Evolutionary conservation across 1,140 invertebrate species (phyloP).

Genomic region (Tetramorium simillimum): DNA sequence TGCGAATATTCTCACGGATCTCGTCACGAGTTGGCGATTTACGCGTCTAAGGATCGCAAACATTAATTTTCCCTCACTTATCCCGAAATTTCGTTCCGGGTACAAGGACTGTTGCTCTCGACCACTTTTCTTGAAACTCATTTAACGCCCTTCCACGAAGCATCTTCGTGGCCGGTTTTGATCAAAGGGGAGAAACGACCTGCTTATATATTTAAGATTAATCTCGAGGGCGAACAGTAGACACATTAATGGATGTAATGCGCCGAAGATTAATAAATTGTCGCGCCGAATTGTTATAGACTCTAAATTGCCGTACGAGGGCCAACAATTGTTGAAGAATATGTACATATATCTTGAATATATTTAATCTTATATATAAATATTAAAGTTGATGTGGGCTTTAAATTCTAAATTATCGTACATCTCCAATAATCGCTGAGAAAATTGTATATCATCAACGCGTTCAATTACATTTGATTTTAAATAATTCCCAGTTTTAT

Average conservation of each 20-base stretch:
- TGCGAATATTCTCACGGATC: not conserved
- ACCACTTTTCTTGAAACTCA: slow-evolving; percentile 15
- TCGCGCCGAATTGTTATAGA: not conserved
- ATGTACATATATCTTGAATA: too few species aligned
- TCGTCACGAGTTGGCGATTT: not conserved
- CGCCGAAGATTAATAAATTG: not conserved
- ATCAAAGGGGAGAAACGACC: not conserved
- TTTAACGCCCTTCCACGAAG: slow-evolving; percentile 39
- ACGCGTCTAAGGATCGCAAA: not conserved
- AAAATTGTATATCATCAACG: not conserved
- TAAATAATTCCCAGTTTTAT: not conserved
- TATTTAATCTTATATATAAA: too few species aligned
- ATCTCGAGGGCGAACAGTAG: not conserved
- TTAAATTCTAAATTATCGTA: too few species aligned
- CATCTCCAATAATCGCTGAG: not conserved
- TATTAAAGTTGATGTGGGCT: too few species aligned
- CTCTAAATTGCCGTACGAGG: not conserved
- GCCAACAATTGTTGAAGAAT: too few species aligned
- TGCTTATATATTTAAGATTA: not conserved
- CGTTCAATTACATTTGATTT: not conserved
- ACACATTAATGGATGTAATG: slow-evolving; percentile 5
- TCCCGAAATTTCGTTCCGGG: not conserved
- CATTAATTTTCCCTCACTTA: not conserved
- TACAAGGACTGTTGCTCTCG: not conserved
- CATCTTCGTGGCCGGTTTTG: not conserved